These are phyloP conservation scores for Eriocheir sinensis DNA, from an alignment of 1,140 invertebrate species.

Conservation along the genomic window DNA sequence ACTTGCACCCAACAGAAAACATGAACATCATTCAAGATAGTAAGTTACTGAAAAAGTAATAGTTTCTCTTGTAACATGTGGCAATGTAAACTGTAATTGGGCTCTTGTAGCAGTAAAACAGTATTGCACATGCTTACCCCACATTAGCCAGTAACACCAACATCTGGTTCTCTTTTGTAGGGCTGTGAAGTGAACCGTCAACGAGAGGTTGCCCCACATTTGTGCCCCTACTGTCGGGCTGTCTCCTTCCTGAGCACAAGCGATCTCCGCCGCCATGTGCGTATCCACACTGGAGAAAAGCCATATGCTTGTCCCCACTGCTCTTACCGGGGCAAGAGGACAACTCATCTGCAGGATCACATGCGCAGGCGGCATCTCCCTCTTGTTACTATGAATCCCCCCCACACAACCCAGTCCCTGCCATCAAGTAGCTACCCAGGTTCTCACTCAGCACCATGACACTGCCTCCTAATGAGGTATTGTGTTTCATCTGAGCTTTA, in stretches of 20 bases:
- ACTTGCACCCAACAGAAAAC: conserved; percentile 24
- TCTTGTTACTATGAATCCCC: background rate
- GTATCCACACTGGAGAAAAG: conserved; percentile 74
- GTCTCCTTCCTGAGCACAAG: conserved; percentile 73
- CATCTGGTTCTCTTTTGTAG: conserved; percentile 75
- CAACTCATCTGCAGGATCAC: conserved; percentile 72
- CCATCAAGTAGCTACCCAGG: background rate
- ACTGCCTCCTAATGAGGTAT: background rate
- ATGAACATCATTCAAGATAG: background rate
- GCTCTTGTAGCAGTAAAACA: too few species aligned
- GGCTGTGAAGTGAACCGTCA: conserved; percentile 65
- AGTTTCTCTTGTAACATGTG: background rate
- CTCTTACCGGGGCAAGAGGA: conserved; percentile 70
- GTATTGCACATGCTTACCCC: background rate
- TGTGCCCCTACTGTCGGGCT: conserved; percentile 70
- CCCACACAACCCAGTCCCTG: background rate
- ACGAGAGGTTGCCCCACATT: conserved; percentile 49
- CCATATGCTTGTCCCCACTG: conserved; percentile 70
- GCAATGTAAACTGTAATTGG: too few species aligned
- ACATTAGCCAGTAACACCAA: conserved; percentile 53
- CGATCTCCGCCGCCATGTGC: conserved; percentile 71
- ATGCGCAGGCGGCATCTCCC: conserved; percentile 61
- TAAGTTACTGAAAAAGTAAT: too few species aligned
- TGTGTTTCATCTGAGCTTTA: background rate
- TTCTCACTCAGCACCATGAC: conserved; percentile 25